A percentile compares a stretch with the other conserved stretches of the same genome.
Conservation (phyloP, 1,140 invertebrate species). For the Drosophila mayri region DNA sequence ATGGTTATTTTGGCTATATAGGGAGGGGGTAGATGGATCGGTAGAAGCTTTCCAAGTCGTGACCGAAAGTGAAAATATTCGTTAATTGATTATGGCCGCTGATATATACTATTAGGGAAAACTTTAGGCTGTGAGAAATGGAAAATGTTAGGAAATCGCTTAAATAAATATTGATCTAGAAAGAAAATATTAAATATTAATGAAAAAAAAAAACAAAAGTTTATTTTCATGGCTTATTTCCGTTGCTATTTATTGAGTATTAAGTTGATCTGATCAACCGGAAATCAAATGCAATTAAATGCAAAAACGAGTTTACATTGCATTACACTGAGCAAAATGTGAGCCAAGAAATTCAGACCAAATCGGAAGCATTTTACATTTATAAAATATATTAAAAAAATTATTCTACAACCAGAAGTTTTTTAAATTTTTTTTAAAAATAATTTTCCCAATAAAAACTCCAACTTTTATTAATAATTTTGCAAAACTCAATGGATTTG, state of each 20-base stretch:
- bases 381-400: too few species aligned
- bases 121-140: neutral
- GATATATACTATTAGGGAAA: neutral
- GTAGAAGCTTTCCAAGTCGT: slow-evolving; percentile 56
- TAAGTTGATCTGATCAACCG: slow-evolving; percentile 28
- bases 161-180: neutral
- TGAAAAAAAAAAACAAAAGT: neutral
- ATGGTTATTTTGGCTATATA: slow-evolving; percentile 20
- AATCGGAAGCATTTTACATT: too few species aligned
- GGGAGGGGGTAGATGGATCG: slow-evolving; percentile 16
- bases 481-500: slow-evolving; percentile 40
- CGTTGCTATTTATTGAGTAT: neutral
- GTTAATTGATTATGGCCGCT: slow-evolving; percentile 41
- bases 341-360: too few species aligned
- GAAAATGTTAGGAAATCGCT: neutral
- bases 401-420: neutral
- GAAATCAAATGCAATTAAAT: slow-evolving; percentile 39
- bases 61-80: slow-evolving; percentile 66
- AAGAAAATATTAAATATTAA: neutral
- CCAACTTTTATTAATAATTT: slow-evolving; percentile 59
- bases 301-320: slow-evolving; percentile 24
- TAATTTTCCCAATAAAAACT: too few species aligned
- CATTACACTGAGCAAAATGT: slow-evolving; percentile 4
- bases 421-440: too few species aligned
- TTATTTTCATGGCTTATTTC: slow-evolving; percentile 2